phyloP scores from a whole-genome alignment of 2,888 invertebrate genomes.

The Napeogenes inachia region DNA sequence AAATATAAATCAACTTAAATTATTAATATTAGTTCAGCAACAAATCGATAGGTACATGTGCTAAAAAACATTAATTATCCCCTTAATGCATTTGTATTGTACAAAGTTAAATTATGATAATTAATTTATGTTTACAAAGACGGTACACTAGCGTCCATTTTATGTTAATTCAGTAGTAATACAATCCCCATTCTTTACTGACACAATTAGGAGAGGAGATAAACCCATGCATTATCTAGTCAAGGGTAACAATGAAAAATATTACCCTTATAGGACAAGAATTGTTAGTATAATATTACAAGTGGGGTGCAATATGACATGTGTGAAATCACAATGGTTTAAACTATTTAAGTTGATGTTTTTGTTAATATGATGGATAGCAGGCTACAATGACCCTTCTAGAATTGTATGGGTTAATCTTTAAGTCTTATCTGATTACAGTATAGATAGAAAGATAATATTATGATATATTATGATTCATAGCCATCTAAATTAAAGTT shows the following conservation, averaged over 20 bases:
- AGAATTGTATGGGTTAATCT: neutral
- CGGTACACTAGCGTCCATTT: conserved; percentile 46
- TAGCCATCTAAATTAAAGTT: too few species aligned
- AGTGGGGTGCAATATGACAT: conserved; percentile 68
- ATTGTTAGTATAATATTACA: conserved; percentile 75
- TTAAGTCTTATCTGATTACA: neutral
- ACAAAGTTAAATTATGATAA: conserved; percentile 52
- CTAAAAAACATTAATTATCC: conserved; percentile 7
- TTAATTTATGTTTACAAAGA: conserved; percentile 64
- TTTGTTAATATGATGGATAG: conserved; percentile 60
- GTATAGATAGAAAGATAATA: too few species aligned
- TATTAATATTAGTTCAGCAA: too few species aligned
- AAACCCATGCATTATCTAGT: conserved; percentile 77
- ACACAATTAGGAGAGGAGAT: conserved; percentile 69
- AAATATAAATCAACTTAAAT: too few species aligned
- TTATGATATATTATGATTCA: too few species aligned
- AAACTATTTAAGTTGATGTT: conserved; percentile 46
- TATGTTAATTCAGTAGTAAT: conserved; percentile 69
- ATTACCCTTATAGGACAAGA: conserved; percentile 64
- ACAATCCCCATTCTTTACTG: conserved; percentile 65
- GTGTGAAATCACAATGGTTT: conserved; percentile 68
- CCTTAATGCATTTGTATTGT: conserved; percentile 5
- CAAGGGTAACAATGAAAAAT: conserved; percentile 61
- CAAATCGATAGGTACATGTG: too few species aligned
- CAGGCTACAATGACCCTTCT: conserved; percentile 21